Percentiles rank a stretch among this genome's conserved stretches.
phyloP scores from a whole-genome alignment of 2,797 vertebrate species.

The Pipistrellus kuhlii region DNA sequence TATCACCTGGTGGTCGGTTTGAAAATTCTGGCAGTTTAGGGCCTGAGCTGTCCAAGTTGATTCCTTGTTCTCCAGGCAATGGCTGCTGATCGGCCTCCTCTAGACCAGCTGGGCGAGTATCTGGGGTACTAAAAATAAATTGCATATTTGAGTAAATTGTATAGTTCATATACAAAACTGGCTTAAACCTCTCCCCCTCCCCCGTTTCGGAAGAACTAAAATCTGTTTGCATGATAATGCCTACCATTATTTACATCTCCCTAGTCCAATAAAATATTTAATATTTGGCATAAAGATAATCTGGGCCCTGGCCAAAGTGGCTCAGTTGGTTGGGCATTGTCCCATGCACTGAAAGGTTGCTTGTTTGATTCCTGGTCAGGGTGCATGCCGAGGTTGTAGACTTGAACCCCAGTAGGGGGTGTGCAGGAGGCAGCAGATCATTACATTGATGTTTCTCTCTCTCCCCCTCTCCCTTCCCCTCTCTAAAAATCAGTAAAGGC shows the following conservation, averaged over 20 bases:
- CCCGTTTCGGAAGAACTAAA: constrained; percentile 52
- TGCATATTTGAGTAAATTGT: constrained; percentile 50
- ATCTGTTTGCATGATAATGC: constrained; percentile 11
- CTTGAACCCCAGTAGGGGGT: neutral
- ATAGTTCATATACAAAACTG: constrained; percentile 28
- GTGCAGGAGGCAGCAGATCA: neutral
- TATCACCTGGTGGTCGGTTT: constrained; percentile 93
- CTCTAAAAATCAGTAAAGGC: neutral
- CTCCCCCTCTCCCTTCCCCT: neutral
- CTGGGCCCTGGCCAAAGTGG: neutral
- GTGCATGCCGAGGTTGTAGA: neutral
- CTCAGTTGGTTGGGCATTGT: neutral
- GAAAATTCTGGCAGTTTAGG: constrained; percentile 95
- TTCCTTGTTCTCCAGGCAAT: constrained; percentile 92
- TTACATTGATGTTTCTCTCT: neutral
- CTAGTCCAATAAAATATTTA: constrained; percentile 53
- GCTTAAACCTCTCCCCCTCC: neutral
- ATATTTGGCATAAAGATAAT: constrained; percentile 52
- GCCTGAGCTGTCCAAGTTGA: constrained; percentile 91
- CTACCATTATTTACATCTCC: constrained; percentile 43
- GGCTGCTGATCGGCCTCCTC: constrained; percentile 94
- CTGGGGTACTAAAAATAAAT: constrained; percentile 89
- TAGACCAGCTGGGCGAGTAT: constrained; percentile 90
- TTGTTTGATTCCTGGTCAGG: neutral
- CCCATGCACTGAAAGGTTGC: neutral